These are phyloP conservation scores for Dermolepida albohirtum DNA, from an alignment of 2,888 invertebrate genomes.

Conservation along the genomic window DNA sequence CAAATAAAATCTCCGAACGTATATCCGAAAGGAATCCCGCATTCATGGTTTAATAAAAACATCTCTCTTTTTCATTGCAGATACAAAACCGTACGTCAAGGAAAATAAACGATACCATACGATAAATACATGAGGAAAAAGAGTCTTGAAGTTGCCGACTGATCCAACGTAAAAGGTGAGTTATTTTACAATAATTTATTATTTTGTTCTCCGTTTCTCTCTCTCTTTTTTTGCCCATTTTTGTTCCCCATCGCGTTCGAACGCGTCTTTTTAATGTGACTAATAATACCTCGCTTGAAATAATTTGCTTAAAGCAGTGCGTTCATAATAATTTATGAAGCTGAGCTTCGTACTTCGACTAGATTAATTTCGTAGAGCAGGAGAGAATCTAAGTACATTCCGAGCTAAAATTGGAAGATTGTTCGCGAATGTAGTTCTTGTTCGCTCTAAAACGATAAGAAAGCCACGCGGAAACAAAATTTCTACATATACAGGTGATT, in stretches of 20 bases:
- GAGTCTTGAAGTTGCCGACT: slow-evolving; percentile 32
- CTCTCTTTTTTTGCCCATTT: not conserved
- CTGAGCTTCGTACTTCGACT: not conserved
- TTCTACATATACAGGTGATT: no score
- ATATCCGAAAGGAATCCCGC: slow-evolving; percentile 16
- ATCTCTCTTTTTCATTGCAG: slow-evolving; percentile 36
- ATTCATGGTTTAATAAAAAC: slow-evolving; percentile 26
- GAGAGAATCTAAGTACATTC: not conserved
- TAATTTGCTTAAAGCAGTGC: slow-evolving; percentile 41
- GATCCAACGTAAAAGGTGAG: slow-evolving; percentile 40
- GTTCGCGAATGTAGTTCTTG: no score
- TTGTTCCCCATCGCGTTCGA: not conserved
- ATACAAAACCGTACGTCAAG: slow-evolving; percentile 23
- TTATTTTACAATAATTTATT: slow-evolving; percentile 42
- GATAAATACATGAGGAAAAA: slow-evolving; percentile 23
- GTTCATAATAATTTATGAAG: slow-evolving; percentile 33
- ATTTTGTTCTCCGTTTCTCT: slow-evolving; percentile 24
- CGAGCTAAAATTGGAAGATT: no score
- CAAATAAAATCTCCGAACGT: slow-evolving; percentile 16
- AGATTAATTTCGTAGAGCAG: not conserved
- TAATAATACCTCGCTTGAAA: slow-evolving; percentile 38
- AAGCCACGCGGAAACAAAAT: no score
- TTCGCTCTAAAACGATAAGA: no score
- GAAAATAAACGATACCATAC: slow-evolving; percentile 29
- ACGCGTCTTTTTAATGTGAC: slow-evolving; percentile 17